A percentile compares a stretch with the other conserved stretches of the same genome.
Conservation (phyloP, 2,888 invertebrate genomes). For the Drosophila subsilvestris region DNA sequence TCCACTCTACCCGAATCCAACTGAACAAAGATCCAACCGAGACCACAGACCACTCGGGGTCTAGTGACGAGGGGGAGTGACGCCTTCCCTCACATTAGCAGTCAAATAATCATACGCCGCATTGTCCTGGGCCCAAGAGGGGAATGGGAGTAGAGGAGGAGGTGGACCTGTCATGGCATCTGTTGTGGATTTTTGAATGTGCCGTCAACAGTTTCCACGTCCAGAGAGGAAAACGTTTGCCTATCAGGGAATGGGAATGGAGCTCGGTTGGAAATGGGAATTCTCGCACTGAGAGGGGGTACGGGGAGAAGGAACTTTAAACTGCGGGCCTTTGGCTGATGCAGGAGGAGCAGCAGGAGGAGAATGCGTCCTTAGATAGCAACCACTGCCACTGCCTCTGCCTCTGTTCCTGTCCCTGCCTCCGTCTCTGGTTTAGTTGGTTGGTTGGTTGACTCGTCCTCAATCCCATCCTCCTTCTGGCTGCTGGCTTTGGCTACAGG, state of each 20-base stretch:
- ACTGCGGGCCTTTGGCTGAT: conserved; percentile 58
- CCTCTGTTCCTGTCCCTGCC: conserved; percentile 1
- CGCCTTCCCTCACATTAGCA: conserved; percentile 40
- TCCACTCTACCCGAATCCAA: not conserved
- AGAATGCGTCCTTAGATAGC: conserved; percentile 47
- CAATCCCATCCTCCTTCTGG: conserved; percentile 15
- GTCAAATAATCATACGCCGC: conserved; percentile 67
- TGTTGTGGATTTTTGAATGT: conserved; percentile 55
- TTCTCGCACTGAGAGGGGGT: not conserved
- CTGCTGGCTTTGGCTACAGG: conserved; percentile 34
- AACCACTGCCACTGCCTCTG: conserved; percentile 25
- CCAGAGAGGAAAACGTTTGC: conserved; percentile 42
- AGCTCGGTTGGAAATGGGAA: conserved; percentile 17
- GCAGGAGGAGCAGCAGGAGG: conserved; percentile 3
- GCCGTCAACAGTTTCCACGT: conserved; percentile 39
- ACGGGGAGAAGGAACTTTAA: conserved; percentile 52
- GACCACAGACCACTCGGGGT: conserved; percentile 37
- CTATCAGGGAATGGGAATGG: conserved; percentile 32
- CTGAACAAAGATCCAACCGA: conserved; percentile 21
- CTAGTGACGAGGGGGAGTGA: not conserved
- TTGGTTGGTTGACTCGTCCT: conserved; percentile 26
- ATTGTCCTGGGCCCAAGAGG: conserved; percentile 47
- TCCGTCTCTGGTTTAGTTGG: conserved; percentile 18
- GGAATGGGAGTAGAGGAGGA: not conserved
- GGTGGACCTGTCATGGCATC: conserved; percentile 14